Conservation (phyloP, 23 tunicate genomes). For the Ciona savignyi region DNA sequence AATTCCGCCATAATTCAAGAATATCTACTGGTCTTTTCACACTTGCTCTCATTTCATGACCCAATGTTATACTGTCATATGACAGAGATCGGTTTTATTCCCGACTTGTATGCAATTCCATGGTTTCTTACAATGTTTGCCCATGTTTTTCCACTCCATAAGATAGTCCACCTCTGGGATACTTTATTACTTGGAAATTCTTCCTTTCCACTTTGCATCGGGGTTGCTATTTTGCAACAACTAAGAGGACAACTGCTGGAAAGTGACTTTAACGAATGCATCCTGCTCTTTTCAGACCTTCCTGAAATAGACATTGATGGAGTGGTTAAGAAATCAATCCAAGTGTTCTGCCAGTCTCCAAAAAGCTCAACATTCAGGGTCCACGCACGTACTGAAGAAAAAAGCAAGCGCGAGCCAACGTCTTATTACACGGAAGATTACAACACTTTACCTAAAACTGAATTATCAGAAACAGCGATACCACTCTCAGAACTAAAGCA, state of each 20-base stretch:
- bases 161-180: conserved; percentile 95
- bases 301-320: conserved; percentile 86
- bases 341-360: conserved; percentile 87
- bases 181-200: conserved; percentile 89
- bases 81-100: conserved; percentile 65
- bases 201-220: conserved; percentile 90
- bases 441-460: conserved; percentile 52
- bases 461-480: conserved; percentile 53
- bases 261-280: conserved; percentile 89
- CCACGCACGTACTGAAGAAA: conserved; percentile 43
- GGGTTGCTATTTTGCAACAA: conserved; percentile 88
- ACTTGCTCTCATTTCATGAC: conserved; percentile 83
- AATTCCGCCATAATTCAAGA: conserved; percentile 84
- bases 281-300: conserved; percentile 84
- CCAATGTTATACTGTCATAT: conserved; percentile 74
- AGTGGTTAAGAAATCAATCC: conserved; percentile 68
- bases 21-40: conserved; percentile 81
- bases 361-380: conserved; percentile 69
- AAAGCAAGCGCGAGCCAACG: conserved; percentile 18
- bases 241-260: conserved; percentile 64
- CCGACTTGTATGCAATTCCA: conserved; percentile 94
- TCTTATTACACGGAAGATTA: conserved; percentile 77
- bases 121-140: conserved; percentile 99
- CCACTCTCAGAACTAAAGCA: conserved; percentile 44
- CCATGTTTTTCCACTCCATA: conserved; percentile 92